Percentiles rank a stretch among this genome's conserved stretches.
phyloP scores from a whole-genome alignment of 2,113 vertebrate species.

The Globicephala melas region DNA sequence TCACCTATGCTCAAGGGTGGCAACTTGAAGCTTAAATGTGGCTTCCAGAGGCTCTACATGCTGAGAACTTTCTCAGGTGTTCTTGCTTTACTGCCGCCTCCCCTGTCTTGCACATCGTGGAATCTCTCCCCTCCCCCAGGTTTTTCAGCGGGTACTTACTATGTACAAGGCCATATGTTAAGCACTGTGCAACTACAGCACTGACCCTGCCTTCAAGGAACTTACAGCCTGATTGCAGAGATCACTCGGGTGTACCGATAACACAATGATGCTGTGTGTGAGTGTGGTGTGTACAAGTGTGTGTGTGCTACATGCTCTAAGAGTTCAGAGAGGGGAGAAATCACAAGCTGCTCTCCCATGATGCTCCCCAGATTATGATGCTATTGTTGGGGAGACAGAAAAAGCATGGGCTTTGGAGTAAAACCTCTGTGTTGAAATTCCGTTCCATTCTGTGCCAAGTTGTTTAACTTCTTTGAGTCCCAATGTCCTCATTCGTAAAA shows the following conservation, averaged over 20 bases:
- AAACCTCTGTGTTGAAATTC: not conserved
- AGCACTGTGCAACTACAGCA: not conserved
- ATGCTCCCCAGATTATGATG: not conserved
- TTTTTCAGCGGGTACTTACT: not conserved
- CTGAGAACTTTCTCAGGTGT: not conserved
- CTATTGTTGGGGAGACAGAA: not conserved
- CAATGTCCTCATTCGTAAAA: not conserved
- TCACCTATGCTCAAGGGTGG: not conserved
- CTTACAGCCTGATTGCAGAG: not conserved
- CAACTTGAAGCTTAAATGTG: not conserved
- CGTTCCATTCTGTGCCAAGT: not conserved
- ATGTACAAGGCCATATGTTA: not conserved
- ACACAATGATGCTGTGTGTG: fast-evolving
- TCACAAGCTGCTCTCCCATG: no score
- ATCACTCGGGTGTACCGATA: not conserved
- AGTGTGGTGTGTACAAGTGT: no score
- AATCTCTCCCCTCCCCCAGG: not conserved
- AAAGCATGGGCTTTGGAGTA: not conserved
- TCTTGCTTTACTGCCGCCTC: not conserved
- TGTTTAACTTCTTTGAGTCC: not conserved
- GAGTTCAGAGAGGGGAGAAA: not conserved
- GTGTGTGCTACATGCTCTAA: not conserved
- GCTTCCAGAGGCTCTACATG: not conserved
- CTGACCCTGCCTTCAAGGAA: not conserved
- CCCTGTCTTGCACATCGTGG: not conserved